Evolutionary conservation across 2,888 invertebrate species (phyloP), one percentile per base, ranked within the genome.

Genomic region (Hipparchia sbordonii): DNA sequence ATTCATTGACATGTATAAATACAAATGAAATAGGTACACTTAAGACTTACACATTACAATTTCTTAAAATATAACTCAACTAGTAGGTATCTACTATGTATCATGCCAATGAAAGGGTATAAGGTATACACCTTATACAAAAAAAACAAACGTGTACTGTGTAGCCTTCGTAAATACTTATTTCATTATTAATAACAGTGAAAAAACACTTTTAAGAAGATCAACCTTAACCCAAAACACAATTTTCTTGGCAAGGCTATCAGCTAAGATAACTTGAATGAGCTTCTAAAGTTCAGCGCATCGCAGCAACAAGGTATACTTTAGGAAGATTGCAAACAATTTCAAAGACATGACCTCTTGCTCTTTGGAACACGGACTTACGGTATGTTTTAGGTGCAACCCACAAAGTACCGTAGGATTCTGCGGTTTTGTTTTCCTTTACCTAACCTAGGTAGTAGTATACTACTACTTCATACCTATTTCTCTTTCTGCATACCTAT

Each of bases 271-370:
- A 65, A 65, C 52, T 33, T 12, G 23, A 33, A 65, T 23, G 52
- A 65, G 51, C 10, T 65, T 33, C 52, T 33, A 66, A 65, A 66
- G 66, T 70, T 73, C 66, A 70, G 45, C 61, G 51, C 56, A 66
- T 66, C 66, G 59, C 10, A 10, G 33, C 51, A 65, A 33, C 65
- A 51, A 65, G 39, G 57, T 57, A 57, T n/a, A 54, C 51, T 63
- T 67, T 51, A 71, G 52, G 33, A 59, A 57, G 52, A 68, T 71
- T 73, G 67, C 67, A 45, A 67, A 73, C 62, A 54, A 67, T 71
- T 67, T 68, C 71, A 67, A 71, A 67, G 67, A 71, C 33, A 67
- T 57, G 71, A 71, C 70, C 72, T 67, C 59, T 63, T 56, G 67
- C 61, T 71, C 67, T 68, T 68, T 59, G 33, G 33, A 59, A 33